Evolutionary conservation across 2,113 vertebrate species (phyloP).

Genomic region (Chauna torquata): DNA sequence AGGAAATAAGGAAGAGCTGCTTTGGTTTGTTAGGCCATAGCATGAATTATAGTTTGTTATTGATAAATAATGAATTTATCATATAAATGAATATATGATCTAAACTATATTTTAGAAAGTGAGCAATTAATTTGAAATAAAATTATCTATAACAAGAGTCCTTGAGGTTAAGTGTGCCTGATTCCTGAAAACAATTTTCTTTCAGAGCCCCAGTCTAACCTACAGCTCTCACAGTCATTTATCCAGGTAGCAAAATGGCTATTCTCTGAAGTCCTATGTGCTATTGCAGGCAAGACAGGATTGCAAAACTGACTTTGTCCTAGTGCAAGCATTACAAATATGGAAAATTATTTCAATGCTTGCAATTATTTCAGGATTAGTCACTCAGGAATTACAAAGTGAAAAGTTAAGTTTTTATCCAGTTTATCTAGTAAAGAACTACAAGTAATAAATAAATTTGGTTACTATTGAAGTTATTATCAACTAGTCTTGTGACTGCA

Average conservation of each 20-base stretch:
- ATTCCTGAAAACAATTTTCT: background rate
- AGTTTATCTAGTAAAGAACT: background rate
- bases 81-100: background rate
- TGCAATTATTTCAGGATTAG: constrained; percentile 28
- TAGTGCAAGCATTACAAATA: background rate
- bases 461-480: background rate
- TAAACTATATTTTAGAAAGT: background rate
- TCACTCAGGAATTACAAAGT: constrained; percentile 6
- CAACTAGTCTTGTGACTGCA: background rate
- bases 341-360: constrained; percentile 26
- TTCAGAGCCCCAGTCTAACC: background rate
- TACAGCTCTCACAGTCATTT: background rate
- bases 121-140: background rate
- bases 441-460: background rate
- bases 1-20: background rate
- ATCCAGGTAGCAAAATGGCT: background rate
- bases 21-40: background rate
- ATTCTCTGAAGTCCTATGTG: background rate
- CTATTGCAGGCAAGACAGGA: background rate
- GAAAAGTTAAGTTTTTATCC: background rate
- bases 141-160: background rate
- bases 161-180: background rate
- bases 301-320: constrained; percentile 21
- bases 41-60: background rate
- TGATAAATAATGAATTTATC: background rate